These are phyloP conservation scores for Heliconius melpomene DNA, from an alignment of 1,140 invertebrate genomes.

Conservation along the genomic window DNA sequence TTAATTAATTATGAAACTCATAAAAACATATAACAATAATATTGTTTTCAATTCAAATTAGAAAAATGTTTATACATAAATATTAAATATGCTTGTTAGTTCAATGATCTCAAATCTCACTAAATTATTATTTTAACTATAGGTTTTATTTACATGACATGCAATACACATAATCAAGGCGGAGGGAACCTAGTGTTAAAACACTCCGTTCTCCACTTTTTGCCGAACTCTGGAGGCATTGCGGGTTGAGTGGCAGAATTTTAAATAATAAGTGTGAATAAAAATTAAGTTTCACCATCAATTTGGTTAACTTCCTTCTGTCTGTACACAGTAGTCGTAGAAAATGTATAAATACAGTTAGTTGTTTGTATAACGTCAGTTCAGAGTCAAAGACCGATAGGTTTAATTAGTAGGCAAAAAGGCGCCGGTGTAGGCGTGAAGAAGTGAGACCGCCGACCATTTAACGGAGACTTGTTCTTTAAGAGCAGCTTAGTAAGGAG, in stretches of 20 bases:
- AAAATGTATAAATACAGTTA: conserved; percentile 47
- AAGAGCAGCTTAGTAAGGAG: conserved; percentile 31
- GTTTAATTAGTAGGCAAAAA: conserved; percentile 74
- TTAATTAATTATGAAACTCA: not conserved
- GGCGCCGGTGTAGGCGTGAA: conserved; percentile 69
- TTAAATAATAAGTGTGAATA: not conserved
- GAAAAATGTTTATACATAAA: not conserved
- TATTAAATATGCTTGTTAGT: not conserved
- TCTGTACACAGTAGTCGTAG: conserved; percentile 25
- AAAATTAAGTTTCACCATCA: not conserved
- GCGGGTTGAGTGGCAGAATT: too few species aligned
- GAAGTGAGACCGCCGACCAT: conserved; percentile 47
- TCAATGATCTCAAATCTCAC: not conserved
- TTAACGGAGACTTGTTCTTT: conserved; percentile 42
- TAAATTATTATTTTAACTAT: not conserved
- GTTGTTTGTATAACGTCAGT: conserved; percentile 54
- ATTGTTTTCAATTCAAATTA: not conserved
- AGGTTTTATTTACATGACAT: not conserved
- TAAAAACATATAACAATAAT: not conserved
- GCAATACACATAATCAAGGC: too few species aligned
- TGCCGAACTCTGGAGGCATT: too few species aligned
- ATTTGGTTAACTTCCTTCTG: not conserved
- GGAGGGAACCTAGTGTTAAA: too few species aligned
- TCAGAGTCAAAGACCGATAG: conserved; percentile 73
- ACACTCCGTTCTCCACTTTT: too few species aligned